These are phyloP conservation scores for Masnerella sp. DNA, from an alignment of 2,888 invertebrate genomes.

Conservation along the genomic window DNA sequence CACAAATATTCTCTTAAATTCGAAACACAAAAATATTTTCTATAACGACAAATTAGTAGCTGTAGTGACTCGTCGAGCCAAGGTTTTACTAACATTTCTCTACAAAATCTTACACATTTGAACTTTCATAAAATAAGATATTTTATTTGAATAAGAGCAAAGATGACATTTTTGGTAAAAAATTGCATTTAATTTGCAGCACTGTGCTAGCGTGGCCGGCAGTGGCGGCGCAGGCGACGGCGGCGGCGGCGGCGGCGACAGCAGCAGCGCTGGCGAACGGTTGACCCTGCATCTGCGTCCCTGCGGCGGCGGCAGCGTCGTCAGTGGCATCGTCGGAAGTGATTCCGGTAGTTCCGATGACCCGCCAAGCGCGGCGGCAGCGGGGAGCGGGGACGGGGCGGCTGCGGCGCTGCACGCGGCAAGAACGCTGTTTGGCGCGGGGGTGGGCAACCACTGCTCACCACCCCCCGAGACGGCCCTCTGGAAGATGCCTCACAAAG, in stretches of 20 bases:
- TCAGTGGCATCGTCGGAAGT: constrained; percentile 74
- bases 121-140: too few relatives aligned
- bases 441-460: constrained; percentile 83
- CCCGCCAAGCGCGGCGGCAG: constrained; percentile 77
- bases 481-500: constrained; percentile 94
- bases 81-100: too few relatives aligned
- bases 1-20: too few relatives aligned
- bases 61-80: too few relatives aligned
- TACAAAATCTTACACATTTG: too few relatives aligned
- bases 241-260: constrained; percentile 67
- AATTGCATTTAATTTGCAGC: too few relatives aligned
- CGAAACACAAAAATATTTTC: too few relatives aligned
- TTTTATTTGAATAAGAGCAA: too few relatives aligned
- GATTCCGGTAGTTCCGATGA: constrained; percentile 78
- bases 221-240: constrained; percentile 73
- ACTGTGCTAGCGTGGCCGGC: constrained; percentile 78
- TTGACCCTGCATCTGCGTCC: constrained; percentile 81
- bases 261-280: constrained; percentile 74
- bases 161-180: too few relatives aligned
- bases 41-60: too few relatives aligned
- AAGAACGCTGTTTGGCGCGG: constrained; percentile 80
- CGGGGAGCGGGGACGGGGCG: constrained; percentile 78
- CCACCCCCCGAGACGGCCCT: constrained; percentile 88
- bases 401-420: constrained; percentile 79
- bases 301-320: constrained; percentile 70